A percentile compares a stretch with the other conserved stretches of the same genome.
Evolutionary conservation across 1,140 invertebrate species (phyloP).

Genomic region (Drosophila yakuba): DNA sequence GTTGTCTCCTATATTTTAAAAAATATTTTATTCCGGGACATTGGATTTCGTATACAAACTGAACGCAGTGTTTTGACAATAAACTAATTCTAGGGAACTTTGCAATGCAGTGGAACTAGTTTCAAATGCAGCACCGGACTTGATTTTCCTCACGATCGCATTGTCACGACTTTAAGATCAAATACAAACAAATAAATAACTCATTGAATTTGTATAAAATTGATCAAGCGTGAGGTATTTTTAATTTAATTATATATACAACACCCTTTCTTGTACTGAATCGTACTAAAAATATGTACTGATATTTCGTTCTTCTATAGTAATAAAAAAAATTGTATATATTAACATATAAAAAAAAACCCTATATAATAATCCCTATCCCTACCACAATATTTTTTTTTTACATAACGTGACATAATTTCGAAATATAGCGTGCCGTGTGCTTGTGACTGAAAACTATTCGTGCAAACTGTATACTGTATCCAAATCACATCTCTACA

Average conservation of each 20-base stretch:
- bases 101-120: neutral
- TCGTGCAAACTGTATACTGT: neutral
- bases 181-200: no score
- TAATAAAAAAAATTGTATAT: no score
- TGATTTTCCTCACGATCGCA: neutral
- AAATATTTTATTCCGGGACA: neutral
- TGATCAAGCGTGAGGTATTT: no score
- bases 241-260: no score
- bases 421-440: neutral
- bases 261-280: no score
- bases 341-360: no score
- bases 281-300: no score
- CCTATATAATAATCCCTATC: no score
- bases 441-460: neutral
- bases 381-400: no score
- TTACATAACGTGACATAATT: neutral
- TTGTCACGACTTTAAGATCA: no score
- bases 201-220: no score
- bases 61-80: neutral
- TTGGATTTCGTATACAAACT: constrained; percentile 9
- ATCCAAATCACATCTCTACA: neutral
- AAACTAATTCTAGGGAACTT: neutral
- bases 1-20: neutral
- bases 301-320: no score
- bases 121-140: neutral